Evolutionary conservation across 2,113 vertebrate genomes (phyloP), one percentile per base, ranked within the genome.

Genomic region (Nothocercus julius): DNA sequence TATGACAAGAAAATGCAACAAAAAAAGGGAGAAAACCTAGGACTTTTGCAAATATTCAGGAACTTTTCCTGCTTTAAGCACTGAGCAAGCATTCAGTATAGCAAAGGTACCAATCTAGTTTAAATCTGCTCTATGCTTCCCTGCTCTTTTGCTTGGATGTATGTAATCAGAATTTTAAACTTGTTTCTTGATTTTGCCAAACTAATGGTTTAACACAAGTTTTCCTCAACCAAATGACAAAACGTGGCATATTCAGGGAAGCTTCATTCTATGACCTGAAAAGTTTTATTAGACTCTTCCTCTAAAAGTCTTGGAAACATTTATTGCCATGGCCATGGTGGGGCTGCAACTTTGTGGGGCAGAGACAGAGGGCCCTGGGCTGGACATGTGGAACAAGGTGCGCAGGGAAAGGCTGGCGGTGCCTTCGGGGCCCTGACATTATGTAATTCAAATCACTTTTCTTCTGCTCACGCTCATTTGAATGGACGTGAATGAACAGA

Each of bases 141-240:
- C n/a, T 91, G 81, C 94, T 88, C 96, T 67, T 14, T 16, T 79
- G 63, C 84, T 94, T 58, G 85, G 28, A 53, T 92, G 62, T 78
- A 79, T 40, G 27, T 27, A 89, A 94, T 78, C 90, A 87, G 73
- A 84, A 95, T 97, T 97, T 96, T 96, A 85, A 96, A 95, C 9
- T 4, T 63, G 45, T 90, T 90, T 51, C 86, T 96, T 93, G 56
- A 56, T 92, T 97, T 95, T 92, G 79, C 38, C 20, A 12, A 84
- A 82, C 47, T 34, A 44, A 63, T 45, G 1, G 3, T 68, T 66
- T 54, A 67, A 10, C 21, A 28, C 59, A 77, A 24, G 24, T 34
- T 85, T 74, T 79, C 85, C 24, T 85, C 30, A 38, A 30, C 63
- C 30, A 74, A 67, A 81, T 38, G 14, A 58, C 14, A 82, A 79